Evolutionary conservation across 2,113 vertebrate species (phyloP).

Genomic region (Xenopus borealis): DNA sequence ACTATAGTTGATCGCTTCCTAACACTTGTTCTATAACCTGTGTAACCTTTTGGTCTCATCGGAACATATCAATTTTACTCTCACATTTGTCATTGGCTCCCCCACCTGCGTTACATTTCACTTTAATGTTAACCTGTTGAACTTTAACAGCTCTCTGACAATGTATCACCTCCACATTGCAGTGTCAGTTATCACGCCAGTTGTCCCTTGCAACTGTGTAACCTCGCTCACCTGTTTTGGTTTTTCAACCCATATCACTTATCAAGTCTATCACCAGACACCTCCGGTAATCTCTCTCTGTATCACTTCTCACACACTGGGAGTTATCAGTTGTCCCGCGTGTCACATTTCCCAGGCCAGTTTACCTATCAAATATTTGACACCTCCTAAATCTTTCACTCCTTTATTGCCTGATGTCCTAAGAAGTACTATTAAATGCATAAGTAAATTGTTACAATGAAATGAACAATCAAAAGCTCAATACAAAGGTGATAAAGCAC

Average conservation of each 20-base stretch:
- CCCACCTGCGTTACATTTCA: slow-evolving; percentile 27
- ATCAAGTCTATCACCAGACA: slow-evolving; percentile 23
- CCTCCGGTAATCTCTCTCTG: slow-evolving; percentile 17
- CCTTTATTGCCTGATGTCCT: slow-evolving; percentile 12
- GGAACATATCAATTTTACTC: background rate
- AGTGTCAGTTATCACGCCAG: slow-evolving; percentile 27
- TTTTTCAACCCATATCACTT: slow-evolving; percentile 28
- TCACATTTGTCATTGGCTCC: slow-evolving; percentile 11
- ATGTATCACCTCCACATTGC: background rate
- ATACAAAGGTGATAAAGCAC: no score
- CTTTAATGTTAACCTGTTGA: slow-evolving; percentile 11
- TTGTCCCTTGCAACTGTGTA: background rate
- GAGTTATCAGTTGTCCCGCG: slow-evolving; percentile 19
- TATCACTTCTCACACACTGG: slow-evolving; percentile 16
- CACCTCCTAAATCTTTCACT: slow-evolving; percentile 20
- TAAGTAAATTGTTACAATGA: background rate
- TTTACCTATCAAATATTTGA: slow-evolving; percentile 25
- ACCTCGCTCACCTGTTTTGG: slow-evolving; percentile 6
- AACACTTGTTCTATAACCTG: background rate
- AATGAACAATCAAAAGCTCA: no score
- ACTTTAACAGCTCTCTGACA: background rate
- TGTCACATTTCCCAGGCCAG: slow-evolving; percentile 35
- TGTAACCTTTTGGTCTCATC: background rate
- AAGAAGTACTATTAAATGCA: slow-evolving; percentile 14
- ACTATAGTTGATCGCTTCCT: background rate